Base-by-base conservation (phyloP, 2,113 vertebrate genomes). In the Percopsis transmontana region DNA sequence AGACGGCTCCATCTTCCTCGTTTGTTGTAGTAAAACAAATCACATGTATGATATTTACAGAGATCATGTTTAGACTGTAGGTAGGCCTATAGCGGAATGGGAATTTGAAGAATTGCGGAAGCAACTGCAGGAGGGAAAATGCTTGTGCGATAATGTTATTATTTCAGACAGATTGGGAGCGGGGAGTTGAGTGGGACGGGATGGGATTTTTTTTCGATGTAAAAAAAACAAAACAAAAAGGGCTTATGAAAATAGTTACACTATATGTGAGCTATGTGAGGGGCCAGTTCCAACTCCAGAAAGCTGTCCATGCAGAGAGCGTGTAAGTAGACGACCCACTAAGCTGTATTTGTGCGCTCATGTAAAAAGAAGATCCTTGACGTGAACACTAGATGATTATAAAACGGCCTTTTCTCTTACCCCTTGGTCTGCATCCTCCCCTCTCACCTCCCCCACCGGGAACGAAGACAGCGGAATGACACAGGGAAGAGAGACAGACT, bases 291-390 rank as follows among this genome's bases (percentile, higher is more conserved):
- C 27, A 33, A 50, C 68, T 55, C 33, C 61, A 60, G 44, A 72
- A 79, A 51, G 66, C 81, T 64, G 70, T 77, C 50, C 79, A 80
- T 68, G 61, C 66, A 82, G 33, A 81, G 38, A 66, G 70, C 66
- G 54, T 18, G 10, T 41, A 20, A 20, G 45, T 71, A 79, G 74
- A 72, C 44, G 61, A 82, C 66, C 66, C 64, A 65, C 65, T 69
- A 77, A 58, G 74, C 53, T 69, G 58, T 61, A 65, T 68, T 85
- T 75, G 56, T 19, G 40, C 59, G 72, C 76, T 67, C 54, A 66
- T 89, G 79, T 85, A 72, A 81, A 84, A 83, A 72, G 68, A 78
- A 86, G 74, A 65, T 77, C 70, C 85, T 79, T 63, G 67, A 77
- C 68, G 82, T 68, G 50, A 82, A 82, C 75, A 68, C 41, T 82